A percentile compares a stretch with the other conserved stretches of the same genome.
Evolutionary conservation across 1,140 invertebrate species (phyloP).

Genomic region (honey bee (Apis mellifera)): Amel_HAv3.1 CM009934.2:6791501-6792000

Average conservation of each 20-base stretch:
- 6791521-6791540: background rate
- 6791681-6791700: background rate
- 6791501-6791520: background rate
- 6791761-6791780: constrained; percentile 1
- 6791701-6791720: constrained; percentile 3
- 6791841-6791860: background rate
- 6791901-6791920: background rate
- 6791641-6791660: background rate
- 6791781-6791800: background rate
- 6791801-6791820: background rate
- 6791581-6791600: background rate
- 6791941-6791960: background rate
- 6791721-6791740: background rate
- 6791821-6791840: background rate
- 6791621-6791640: background rate
- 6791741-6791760: background rate
- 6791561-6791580: background rate
- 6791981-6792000: background rate
- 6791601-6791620: background rate
- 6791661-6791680: background rate
- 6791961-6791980: background rate
- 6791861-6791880: background rate
- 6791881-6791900: too few species aligned
- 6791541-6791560: background rate
- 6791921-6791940: background rate